Evolutionary conservation across 2,888 invertebrate genomes (phyloP).

Genomic region (Punctoribates punctum): DNA sequence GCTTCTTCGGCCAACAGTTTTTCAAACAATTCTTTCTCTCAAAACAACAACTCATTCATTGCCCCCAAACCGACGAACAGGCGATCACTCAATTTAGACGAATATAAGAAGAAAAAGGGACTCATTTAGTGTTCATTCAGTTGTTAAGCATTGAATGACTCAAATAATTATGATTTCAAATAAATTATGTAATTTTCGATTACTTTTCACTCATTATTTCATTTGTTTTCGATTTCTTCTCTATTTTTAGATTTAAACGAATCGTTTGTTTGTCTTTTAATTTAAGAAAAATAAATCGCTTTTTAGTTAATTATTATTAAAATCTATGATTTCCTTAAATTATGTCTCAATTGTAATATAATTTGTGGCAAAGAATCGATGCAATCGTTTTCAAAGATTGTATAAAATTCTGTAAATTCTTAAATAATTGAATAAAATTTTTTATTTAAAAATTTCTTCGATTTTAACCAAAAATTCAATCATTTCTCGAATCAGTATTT

Average conservation of each 20-base stretch:
- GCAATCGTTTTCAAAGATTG: too few species aligned
- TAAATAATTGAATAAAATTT: background rate
- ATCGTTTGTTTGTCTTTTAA: too few species aligned
- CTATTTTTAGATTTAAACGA: too few species aligned
- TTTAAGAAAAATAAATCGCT: too few species aligned
- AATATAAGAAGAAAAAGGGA: conserved; percentile 87
- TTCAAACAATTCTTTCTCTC: conserved; percentile 68
- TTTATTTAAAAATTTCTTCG: background rate
- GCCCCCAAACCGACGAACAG: conserved; percentile 73
- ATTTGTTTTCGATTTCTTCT: background rate
- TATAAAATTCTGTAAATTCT: too few species aligned
- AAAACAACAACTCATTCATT: conserved; percentile 65
- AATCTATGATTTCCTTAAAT: too few species aligned
- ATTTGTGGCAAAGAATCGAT: too few species aligned
- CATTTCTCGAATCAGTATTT: too few species aligned
- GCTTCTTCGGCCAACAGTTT: conserved; percentile 60
- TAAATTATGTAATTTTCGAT: background rate
- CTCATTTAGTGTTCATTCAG: conserved; percentile 62
- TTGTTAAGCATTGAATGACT: too few species aligned
- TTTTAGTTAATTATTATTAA: too few species aligned
- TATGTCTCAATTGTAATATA: too few species aligned
- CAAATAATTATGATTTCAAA: background rate
- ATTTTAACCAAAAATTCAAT: background rate
- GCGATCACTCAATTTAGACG: conserved; percentile 79
- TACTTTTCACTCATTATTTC: background rate